Evolutionary conservation across 2,113 vertebrate species (phyloP).

Genomic region (Meleagris gallopavo): DNA sequence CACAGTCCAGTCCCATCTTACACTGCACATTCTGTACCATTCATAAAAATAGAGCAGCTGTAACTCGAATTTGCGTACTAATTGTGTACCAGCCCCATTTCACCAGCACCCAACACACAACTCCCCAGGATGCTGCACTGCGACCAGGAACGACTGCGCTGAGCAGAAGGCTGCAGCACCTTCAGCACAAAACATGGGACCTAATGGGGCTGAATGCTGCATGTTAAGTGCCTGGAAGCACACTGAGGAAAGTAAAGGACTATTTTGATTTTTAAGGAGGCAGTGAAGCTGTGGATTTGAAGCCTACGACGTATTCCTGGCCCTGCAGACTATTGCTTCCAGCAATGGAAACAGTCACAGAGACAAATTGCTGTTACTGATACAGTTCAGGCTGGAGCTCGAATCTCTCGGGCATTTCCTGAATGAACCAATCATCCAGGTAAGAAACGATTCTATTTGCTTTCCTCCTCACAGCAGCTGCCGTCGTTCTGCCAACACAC

Average conservation of each 20-base stretch:
- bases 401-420: constrained; percentile 24
- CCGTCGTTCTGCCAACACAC: not conserved
- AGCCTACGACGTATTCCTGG: not conserved
- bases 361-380: constrained; percentile 39
- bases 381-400: not conserved
- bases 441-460: constrained; percentile 24
- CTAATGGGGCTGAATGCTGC: not conserved
- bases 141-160: not conserved
- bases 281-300: not conserved
- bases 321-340: not conserved
- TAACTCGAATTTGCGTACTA: not conserved
- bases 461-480: constrained; percentile 8
- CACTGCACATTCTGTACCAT: not conserved
- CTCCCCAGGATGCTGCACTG: not conserved
- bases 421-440: constrained; percentile 45
- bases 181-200: not conserved
- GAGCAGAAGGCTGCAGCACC: accelerated
- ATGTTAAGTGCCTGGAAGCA: not conserved
- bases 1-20: too few species aligned
- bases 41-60: not conserved
- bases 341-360: constrained; percentile 25
- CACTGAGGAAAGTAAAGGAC: not conserved
- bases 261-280: not conserved
- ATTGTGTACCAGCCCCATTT: too few species aligned
- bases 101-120: too few species aligned